Evolutionary conservation across 2,797 vertebrate species (phyloP), one percentile per base, ranked within the genome.

Genomic region (Iguana delicatissima): DNA sequence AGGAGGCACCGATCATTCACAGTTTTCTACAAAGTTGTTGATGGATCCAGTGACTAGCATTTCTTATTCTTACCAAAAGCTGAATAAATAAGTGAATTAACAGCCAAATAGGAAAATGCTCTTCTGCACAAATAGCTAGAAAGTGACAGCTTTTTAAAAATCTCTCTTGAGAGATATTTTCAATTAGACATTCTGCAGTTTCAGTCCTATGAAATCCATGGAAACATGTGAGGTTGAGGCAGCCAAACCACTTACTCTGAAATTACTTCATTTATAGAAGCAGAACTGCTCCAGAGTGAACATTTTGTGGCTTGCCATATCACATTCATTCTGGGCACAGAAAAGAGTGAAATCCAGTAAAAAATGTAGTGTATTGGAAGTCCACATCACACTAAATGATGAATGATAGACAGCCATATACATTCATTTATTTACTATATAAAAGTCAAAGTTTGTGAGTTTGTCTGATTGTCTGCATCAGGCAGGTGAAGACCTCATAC

Each of bases 1-100:
- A 95, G 88, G 95, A 96, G 93, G 93, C 90, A 90, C 92, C 93
- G 90, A 89, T 93, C 93, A 92, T 72, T 92, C 92, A 94, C 72
- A 88, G 62, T 91, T 96, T 93, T 94, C 87, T 87, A 95, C 88
- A 89, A 95, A 81, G 26, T 74, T 89, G 93, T 64, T 22, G 38
- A 87, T 57, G 50, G 55, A 59, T 95, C 93, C 55, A 77, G 46
- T 59, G 85, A 55, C 88, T 74, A 26, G 91, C 91, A 85, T 92
- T 91, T 87, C 93, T 93, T 94, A 84, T 88, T 93, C 93, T 93
- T 93, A 88, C 83, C 91, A 92, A 95, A 93, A 93, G 16, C 57
- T 92, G 84, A 90, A 92, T 4, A 82, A 76, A 86, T 90, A 94
- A 79, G 83, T 91, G 72, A 72, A 90, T 55, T 84, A 62, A 79